These are phyloP conservation scores for Callorhinus ursinus DNA, from an alignment of 2,113 vertebrate genomes.

Conservation along the genomic window DNA sequence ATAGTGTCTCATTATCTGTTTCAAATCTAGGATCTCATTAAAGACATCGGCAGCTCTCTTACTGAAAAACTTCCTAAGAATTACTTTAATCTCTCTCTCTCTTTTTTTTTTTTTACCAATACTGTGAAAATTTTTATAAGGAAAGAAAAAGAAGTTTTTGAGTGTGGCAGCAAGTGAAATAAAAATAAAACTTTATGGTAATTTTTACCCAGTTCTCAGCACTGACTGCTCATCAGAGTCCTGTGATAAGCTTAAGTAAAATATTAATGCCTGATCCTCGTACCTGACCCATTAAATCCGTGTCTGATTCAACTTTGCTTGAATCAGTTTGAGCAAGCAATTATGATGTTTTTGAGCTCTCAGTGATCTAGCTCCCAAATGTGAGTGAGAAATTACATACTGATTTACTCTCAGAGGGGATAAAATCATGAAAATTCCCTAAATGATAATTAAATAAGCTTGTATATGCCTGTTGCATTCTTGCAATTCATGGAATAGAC, in stretches of 20 bases:
- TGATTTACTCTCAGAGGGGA: neutral
- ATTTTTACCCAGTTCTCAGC: neutral
- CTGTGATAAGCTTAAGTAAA: neutral
- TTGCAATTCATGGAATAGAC: neutral
- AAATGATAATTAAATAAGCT: neutral
- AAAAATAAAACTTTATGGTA: neutral
- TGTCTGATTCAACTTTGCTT: neutral
- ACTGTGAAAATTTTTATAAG: neutral
- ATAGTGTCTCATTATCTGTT: neutral
- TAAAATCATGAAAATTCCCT: neutral
- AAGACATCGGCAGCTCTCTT: neutral
- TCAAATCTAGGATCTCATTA: conserved; percentile 18
- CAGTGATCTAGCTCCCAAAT: neutral
- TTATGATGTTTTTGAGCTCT: neutral
- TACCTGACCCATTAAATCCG: neutral
- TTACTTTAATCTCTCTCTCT: neutral
- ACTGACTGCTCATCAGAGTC: neutral
- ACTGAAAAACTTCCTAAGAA: conserved; percentile 6
- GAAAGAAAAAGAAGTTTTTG: neutral
- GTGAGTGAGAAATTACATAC: neutral
- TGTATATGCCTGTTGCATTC: neutral
- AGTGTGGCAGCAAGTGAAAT: neutral
- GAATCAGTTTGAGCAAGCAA: too few species aligned
- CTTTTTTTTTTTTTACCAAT: neutral
- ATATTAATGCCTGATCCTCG: neutral